Evolutionary conservation across 2,888 invertebrate genomes (phyloP), one percentile per base, ranked within the genome.

Genomic region (Pecten maximus): DNA sequence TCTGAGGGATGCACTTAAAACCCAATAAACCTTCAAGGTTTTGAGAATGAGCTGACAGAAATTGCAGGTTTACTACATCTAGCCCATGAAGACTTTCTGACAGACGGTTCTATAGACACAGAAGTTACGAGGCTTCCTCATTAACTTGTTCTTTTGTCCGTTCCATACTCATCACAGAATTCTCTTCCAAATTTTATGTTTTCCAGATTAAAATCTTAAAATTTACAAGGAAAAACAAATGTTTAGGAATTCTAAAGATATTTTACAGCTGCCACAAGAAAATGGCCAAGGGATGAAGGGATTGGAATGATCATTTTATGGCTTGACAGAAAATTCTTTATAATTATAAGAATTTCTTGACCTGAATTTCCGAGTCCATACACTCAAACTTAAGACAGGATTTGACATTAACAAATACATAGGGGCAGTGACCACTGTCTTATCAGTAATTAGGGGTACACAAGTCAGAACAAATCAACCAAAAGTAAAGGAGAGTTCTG

Each of bases 31-130:
- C 74, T 35, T 35, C 74, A 35, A 74, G 74, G 74, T 74, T 74
- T 74, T 74, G 35, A 74, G 74, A 74, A 74, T 35, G 35, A 74
- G 74, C 74, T 74, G 74, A 74, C 74, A 74, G 74, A 74, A 74
- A 74, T 74, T 74, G 74, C 74, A 74, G 74, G 74, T 74, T 74
- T 74, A 35, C 12, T 35, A 74, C 74, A 35, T 74, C 35, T 28
- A 74, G 28, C 74, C 74, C 35, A 23, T 74, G 74, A 74, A 74
- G 74, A 74, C 28, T 74, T 74, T 74, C 74, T 74, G 74, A 74
- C 74, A 74, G 74, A 12, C 2, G 74, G 28, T 74, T 74, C 74
- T 35, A 35, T 28, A 74, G 28, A 28, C 74, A 35, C 35, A 74
- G 74, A 35, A 74, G 74, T 74, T 74, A 74, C 74, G 74, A 74